Conservation (phyloP, 1,140 invertebrate species). For the Sminthurides bifidus region DNA sequence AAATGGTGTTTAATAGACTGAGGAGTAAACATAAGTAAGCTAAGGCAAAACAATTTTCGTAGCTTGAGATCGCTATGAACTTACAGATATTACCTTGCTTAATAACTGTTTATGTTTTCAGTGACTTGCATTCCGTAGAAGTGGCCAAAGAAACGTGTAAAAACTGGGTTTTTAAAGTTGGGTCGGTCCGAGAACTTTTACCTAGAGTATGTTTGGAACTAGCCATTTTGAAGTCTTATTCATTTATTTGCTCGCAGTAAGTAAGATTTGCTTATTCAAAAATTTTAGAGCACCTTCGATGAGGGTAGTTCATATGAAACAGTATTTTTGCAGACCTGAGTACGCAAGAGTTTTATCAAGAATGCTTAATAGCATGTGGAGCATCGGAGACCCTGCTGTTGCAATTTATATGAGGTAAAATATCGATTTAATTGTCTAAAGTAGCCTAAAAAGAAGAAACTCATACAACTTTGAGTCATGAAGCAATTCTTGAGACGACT, state of each 20-base stretch:
- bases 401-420: conserved; percentile 55
- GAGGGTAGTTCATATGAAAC: neutral
- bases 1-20: conserved; percentile 77
- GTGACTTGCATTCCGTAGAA: conserved; percentile 61
- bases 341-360: conserved; percentile 46
- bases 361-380: conserved; percentile 72
- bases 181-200: conserved; percentile 87
- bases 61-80: no score
- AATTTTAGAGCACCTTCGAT: neutral
- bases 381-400: conserved; percentile 86
- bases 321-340: conserved; percentile 20
- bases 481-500: neutral
- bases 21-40: conserved; percentile 55
- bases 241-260: conserved; percentile 60
- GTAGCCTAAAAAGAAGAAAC: neutral
- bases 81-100: no score
- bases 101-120: conserved; percentile 35
- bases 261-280: neutral
- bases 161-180: conserved; percentile 99
- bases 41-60: no score
- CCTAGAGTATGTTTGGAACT: conserved; percentile 91
- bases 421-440: neutral
- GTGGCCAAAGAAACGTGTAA: conserved; percentile 87
- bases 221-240: conserved; percentile 81
- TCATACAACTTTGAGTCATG: neutral